Base-by-base conservation (phyloP, 2,888 invertebrate species). In the Orthosia gracilis region DNA sequence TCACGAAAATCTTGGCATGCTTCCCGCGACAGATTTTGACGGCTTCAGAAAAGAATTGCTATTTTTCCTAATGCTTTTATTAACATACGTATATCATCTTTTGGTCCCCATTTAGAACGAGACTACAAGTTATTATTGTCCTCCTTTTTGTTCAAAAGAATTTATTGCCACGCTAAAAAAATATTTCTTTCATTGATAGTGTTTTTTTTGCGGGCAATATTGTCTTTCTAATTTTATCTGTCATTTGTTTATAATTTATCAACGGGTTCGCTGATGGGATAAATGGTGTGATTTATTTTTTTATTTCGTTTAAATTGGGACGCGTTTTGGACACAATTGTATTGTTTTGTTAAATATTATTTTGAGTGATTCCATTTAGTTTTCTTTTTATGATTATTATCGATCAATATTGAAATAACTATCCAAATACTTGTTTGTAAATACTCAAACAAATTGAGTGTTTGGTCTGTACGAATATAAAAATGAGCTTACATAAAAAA, bases 51-150 rank as follows among this genome's bases (percentile, higher is more conserved):
- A 85, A 84, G 50, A 83, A 87, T 64, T 74, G 84, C 74, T 88
- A 84, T 90, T 89, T 88, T 86, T 85, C 87, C 78, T 91, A 91
- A 91, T 89, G 83, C 85, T 91, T 90, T 91, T 90, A 90, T 90
- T 89, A 90, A 87, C 87, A 76, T 68, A 67, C 84, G 85, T 91
- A 88, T 59, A 90, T 91, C 90, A 91, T 91, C 73, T 87, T 82
- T 82, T 75, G 75, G 76, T 82, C 78, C 31, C 69, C 72, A 80
- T 85, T 74, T 85, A 85, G 79, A 73, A 65, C 65, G 61, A 85
- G 85, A 85, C 82, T 73, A 73, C 81, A 58, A 31, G 79, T 84
- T 85, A 80, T 83, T 80, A 81, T 69, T 73, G 73, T n/a, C 67
- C 66, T 71, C 49, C 64, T 66, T 78, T 82, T 66, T 78, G 78